phyloP scores from a whole-genome alignment of 2,888 invertebrate genomes.

The Iselma pallidipennis region DNA sequence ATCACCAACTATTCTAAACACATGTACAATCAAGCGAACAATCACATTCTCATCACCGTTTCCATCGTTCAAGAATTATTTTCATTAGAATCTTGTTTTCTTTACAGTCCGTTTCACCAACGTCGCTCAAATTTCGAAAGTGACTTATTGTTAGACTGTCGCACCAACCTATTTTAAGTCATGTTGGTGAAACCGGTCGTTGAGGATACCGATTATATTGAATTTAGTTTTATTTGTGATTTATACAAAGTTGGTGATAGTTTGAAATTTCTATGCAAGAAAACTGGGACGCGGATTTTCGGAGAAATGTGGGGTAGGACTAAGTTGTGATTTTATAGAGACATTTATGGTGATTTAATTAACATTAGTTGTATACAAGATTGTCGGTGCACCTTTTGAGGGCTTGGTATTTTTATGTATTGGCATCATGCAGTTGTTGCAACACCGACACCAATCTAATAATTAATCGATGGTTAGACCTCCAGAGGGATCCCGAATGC shows the following conservation, averaged over 20 bases:
- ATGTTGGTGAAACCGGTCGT: too few species aligned
- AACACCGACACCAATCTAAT: conserved; percentile 34
- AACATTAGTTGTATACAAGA: conserved; percentile 2
- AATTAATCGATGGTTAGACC: conserved; percentile 34
- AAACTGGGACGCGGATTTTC: background rate
- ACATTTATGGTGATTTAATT: conserved; percentile 1
- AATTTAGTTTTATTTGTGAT: background rate
- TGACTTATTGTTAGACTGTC: too few species aligned
- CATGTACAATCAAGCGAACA: too few species aligned
- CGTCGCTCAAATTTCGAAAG: too few species aligned
- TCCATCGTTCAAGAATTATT: too few species aligned
- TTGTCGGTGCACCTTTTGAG: background rate
- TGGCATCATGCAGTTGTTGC: conserved; percentile 26
- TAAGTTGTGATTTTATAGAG: background rate
- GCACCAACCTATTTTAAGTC: too few species aligned
- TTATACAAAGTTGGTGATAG: background rate
- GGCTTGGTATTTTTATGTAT: conserved; percentile 26
- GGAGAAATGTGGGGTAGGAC: background rate
- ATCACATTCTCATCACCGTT: background rate
- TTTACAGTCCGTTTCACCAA: too few species aligned
- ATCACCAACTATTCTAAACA: too few species aligned
- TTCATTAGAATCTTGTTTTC: too few species aligned
- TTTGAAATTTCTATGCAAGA: background rate
- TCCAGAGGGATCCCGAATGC: conserved; percentile 28
- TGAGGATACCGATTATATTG: too few species aligned